Base-by-base conservation (phyloP, 2,113 vertebrate species). In the Odontophorus gujanensis region DNA sequence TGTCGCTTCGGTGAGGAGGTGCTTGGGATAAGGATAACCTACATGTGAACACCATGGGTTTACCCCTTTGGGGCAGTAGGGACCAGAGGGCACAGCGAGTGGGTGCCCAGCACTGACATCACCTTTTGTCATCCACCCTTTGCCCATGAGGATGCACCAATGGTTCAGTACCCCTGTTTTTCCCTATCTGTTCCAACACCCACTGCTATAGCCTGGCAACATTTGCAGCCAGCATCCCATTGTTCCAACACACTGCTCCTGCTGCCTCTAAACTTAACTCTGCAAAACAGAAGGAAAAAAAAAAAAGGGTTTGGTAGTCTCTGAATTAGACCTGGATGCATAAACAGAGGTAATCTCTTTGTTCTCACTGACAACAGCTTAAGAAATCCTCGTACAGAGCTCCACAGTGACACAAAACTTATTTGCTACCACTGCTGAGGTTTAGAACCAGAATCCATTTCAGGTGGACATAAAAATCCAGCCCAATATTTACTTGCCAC, bases 401-500 rank as follows among this genome's bases (percentile, higher is more conserved):
- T 81, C 63, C 0, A 0, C 47, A 65, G 50, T 4, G 42, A 58
- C 51, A 43, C 24, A 58, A 76, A 94, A 76, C 74, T 72, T 76
- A 74, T 38, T 67, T 86, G 69, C 59, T 45, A 34, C 25, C 14
- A 2, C n/a, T 47, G 81, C 81, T 88, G 78, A 75, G 85, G 28
- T 95, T 96, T 93, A 48, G 50, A 94, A 94, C 86, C 82, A 87
- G 93, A 97, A 94, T 98, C 97, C 98, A 93, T 95, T 97, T 97
- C 97, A 95, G 92, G 82, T 92, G 96, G 94, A 96, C 90, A 91
- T 93, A 93, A 97, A 96, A 98, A 96, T 97, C 96, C 96, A 97
- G 95, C 94, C 96, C 96, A 89, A 97, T 97, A 97, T 96, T 98
- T 98, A 98, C 97, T 96, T 96, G 97, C 97, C 97, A 96, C 96